A percentile compares a stretch with the other conserved stretches of the same genome.
Conservation (phyloP, 1,140 invertebrate species). For the Cephus cinctus region DNA sequence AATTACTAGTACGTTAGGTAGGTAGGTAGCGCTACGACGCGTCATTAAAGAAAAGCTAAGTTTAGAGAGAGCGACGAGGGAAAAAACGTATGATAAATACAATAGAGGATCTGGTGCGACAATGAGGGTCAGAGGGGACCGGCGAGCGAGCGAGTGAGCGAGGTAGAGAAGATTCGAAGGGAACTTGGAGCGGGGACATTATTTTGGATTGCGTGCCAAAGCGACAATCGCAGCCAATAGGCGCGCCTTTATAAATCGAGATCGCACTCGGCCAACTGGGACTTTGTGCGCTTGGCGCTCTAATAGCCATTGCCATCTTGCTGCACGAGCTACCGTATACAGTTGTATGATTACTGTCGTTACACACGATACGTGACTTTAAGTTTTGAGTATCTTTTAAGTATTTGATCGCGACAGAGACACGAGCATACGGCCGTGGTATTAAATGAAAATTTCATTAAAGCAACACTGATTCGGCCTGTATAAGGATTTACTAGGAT, state of each 20-base stretch:
- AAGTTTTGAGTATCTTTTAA: background rate
- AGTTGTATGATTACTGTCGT: background rate
- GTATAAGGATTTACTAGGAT: too few species aligned
- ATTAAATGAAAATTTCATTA: too few species aligned
- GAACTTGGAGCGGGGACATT: slow-evolving; percentile 7
- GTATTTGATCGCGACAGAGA: background rate
- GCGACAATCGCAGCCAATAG: slow-evolving; percentile 2
- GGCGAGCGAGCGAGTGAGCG: slow-evolving; percentile 3
- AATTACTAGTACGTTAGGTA: background rate
- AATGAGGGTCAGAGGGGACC: slow-evolving; percentile 10
- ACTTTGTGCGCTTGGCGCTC: background rate
- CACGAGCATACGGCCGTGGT: too few species aligned
- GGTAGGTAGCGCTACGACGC: too few species aligned
- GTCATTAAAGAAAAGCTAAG: slow-evolving; percentile 15
- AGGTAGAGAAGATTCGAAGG: slow-evolving; percentile 10
- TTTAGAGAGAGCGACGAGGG: slow-evolving; percentile 12
- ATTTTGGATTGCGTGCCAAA: slow-evolving; percentile 9
- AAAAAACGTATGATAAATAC: slow-evolving; percentile 17
- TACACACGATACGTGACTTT: background rate
- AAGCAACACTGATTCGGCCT: too few species aligned
- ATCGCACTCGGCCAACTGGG: slow-evolving; percentile 5
- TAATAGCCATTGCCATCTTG: background rate
- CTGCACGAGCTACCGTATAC: background rate
- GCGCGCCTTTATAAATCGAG: background rate
- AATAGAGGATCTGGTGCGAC: slow-evolving; percentile 15